Conservation (phyloP, 2,888 invertebrate species). For the Empis stercorea region DNA sequence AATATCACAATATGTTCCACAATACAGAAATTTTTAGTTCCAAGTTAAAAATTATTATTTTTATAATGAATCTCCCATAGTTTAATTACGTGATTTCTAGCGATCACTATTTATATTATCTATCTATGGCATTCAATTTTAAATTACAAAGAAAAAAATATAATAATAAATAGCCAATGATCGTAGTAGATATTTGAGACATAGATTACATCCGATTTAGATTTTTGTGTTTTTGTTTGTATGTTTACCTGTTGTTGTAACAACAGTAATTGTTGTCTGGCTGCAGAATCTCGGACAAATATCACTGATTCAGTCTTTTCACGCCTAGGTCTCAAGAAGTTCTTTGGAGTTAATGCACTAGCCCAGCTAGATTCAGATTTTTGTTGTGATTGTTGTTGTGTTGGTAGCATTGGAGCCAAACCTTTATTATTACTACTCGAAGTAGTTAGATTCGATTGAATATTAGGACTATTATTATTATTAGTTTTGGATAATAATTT, state of each 20-base stretch:
- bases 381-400: constrained; percentile 10
- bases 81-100: too few species aligned
- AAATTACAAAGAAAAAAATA: too few species aligned
- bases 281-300: constrained; percentile 52
- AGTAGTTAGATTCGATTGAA: constrained; percentile 2
- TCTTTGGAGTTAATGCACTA: constrained; percentile 29
- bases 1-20: too few species aligned
- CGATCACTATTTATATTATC: too few species aligned
- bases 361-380: constrained; percentile 28
- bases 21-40: too few species aligned
- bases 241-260: constrained; percentile 29
- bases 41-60: too few species aligned
- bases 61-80: too few species aligned
- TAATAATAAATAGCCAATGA: too few species aligned
- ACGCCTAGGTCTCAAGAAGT: constrained; percentile 54
- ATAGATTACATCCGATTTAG: too few species aligned
- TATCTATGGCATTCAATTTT: too few species aligned
- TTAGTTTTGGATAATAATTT: background rate
- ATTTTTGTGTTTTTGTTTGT: constrained; percentile 10
- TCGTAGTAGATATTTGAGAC: too few species aligned
- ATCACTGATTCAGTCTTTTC: constrained; percentile 86
- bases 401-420: constrained; percentile 4
- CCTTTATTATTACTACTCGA: background rate
- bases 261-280: constrained; percentile 37
- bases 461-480: constrained; percentile 2